A percentile compares a stretch with the other conserved stretches of the same genome.
Conservation (phyloP, 2,888 invertebrate species). For the Ethmia dodecea region DNA sequence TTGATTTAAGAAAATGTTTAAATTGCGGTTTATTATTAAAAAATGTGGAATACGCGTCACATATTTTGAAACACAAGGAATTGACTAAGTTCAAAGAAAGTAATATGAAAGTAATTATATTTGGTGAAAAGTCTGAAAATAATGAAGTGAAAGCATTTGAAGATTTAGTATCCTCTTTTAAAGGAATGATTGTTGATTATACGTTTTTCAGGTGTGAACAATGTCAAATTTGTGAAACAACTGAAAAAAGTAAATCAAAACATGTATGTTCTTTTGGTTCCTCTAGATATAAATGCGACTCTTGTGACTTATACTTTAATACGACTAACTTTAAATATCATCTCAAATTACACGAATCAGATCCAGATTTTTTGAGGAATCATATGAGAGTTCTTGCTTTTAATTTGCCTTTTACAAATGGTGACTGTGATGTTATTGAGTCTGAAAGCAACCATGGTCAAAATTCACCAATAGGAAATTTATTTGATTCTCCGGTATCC, state of each 20-base stretch:
- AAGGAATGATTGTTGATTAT: constrained; percentile 43
- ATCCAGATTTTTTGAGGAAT: constrained; percentile 35
- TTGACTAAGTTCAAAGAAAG: constrained; percentile 32
- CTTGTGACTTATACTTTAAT: constrained; percentile 41
- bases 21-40: constrained; percentile 41
- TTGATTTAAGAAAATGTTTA: constrained; percentile 34
- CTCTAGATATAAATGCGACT: constrained; percentile 34
- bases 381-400: too few species aligned
- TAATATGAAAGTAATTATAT: constrained; percentile 46
- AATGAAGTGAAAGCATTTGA: constrained; percentile 45
- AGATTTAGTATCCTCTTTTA: constrained; percentile 42
- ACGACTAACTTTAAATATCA: constrained; percentile 37
- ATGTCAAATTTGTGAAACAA: constrained; percentile 40
- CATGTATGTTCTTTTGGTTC: constrained; percentile 37
- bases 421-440: too few species aligned
- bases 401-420: too few species aligned
- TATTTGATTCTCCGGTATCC: too few species aligned
- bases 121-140: constrained; percentile 40
- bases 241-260: constrained; percentile 20
- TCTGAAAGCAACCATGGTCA: too few species aligned
- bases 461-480: too few species aligned
- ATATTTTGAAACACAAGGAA: constrained; percentile 39
- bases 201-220: constrained; percentile 44
- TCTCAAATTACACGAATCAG: constrained; percentile 36
- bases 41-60: constrained; percentile 31